phyloP scores from a whole-genome alignment of 2,113 vertebrate genomes.

The Corydoras sp. region DNA sequence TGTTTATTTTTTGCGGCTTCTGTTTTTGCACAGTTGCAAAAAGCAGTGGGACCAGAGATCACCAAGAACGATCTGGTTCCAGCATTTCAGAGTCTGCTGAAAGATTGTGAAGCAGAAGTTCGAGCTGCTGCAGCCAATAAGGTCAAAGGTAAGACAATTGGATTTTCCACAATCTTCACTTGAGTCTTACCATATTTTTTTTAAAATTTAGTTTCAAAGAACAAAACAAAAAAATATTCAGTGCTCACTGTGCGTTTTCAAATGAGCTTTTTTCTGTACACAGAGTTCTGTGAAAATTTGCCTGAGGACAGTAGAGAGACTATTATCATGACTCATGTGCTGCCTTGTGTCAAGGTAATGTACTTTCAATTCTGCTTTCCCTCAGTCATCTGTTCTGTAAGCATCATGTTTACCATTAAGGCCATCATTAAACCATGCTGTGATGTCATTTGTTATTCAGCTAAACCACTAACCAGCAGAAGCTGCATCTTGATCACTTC shows the following conservation, averaged over 20 bases:
- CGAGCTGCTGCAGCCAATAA: slow-evolving; percentile 83
- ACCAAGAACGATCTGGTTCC: slow-evolving; percentile 83
- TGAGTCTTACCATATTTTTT: background rate
- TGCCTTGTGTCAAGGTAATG: slow-evolving; percentile 84
- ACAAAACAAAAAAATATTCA: too few relatives aligned
- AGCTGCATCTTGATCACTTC: too few relatives aligned
- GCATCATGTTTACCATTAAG: too few relatives aligned
- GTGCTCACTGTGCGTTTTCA: too few relatives aligned
- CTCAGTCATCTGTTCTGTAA: too few relatives aligned
- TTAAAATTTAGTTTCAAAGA: too few relatives aligned
- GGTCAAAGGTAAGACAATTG: slow-evolving; percentile 74
- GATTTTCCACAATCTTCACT: too few relatives aligned
- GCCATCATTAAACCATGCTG: too few relatives aligned
- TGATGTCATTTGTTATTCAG: too few relatives aligned
- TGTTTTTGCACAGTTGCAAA: slow-evolving; percentile 72
- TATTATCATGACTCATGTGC: slow-evolving; percentile 85
- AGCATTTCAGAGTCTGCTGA: slow-evolving; percentile 84
- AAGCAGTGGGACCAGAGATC: slow-evolving; percentile 84
- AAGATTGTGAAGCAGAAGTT: slow-evolving; percentile 88
- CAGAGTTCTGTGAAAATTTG: slow-evolving; percentile 88
- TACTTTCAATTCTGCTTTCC: background rate
- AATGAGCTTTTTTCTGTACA: too few relatives aligned
- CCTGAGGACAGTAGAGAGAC: slow-evolving; percentile 79
- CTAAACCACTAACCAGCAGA: too few relatives aligned
- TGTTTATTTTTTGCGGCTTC: background rate